Evolutionary conservation across 2,797 vertebrate genomes (phyloP), one percentile per base, ranked within the genome.

Genomic region (Pangasius macronema): DNA sequence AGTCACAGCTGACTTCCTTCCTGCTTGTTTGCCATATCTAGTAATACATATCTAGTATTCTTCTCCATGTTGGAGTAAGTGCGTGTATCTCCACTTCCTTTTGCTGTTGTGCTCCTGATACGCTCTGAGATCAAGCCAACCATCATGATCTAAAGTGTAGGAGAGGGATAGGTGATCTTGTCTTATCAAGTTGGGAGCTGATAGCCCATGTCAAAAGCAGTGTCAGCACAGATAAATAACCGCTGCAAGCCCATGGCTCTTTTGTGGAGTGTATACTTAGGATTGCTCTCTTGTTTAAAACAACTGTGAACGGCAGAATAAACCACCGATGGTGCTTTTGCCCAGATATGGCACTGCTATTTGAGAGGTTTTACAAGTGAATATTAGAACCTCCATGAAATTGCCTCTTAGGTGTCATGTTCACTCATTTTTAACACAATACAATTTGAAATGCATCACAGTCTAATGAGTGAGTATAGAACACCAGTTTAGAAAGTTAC

Each of bases 201-300:
- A 91, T 90, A 88, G 87, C 83, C 81, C 86, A 86, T 86, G 87
- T 88, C 89, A 92, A 89, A 90, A 83, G 83, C 87, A 86, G 80
- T 83, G 86, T 89, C 88, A 84, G 72, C 24, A 72, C 83, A 87
- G 87, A 93, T 91, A 88, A 84, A 86, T 84, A 89, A 87, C 90
- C 85, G 30, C 68, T 82, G n/a, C 27, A 46, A 70, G 59, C 83
- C 53, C 49, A 42, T 68, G 70, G 67, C 80, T 87, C 49, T 80
- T 89, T 86, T 87, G 65, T 86, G 49, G 67, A 88, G 79, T 63
- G 80, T 83, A 67, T 87, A 81, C 57, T 85, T 88, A 59, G 85
- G 57, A 36, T 27, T 72, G 20, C 46, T 36, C 42, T 55, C 22
- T 13, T 79, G 53, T 55, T 51, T 65, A 70, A 80, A 88, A 82